phyloP scores from a whole-genome alignment of 64 coral and sea anemone species.

The Astreopora myriophthalma region DNA sequence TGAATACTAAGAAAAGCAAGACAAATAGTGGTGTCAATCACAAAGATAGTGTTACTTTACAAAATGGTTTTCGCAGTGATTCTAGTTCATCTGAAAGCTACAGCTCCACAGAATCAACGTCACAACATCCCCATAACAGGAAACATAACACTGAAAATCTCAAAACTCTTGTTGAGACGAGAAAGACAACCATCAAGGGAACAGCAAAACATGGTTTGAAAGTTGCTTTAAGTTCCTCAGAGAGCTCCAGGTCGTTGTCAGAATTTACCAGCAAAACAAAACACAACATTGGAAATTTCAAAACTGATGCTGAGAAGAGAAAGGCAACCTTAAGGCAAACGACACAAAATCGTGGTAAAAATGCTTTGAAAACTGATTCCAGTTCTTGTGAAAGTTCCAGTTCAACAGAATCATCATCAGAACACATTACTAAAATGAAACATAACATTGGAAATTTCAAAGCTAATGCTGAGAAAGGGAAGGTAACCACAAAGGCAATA shows the following conservation, averaged over 20 bases:
- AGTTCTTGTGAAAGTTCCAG: conserved; percentile 5
- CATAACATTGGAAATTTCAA: neutral
- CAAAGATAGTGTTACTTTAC: neutral
- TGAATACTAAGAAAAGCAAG: neutral
- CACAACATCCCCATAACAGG: neutral
- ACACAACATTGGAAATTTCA: neutral
- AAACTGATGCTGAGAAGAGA: neutral
- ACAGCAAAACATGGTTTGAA: neutral
- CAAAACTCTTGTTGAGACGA: neutral
- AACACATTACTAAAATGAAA: neutral
- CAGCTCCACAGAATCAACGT: neutral
- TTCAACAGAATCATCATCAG: neutral
- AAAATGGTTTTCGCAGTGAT: neutral
- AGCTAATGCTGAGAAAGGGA: neutral
- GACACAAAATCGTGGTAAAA: neutral
- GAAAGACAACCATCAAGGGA: neutral
- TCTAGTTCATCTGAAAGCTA: neutral
- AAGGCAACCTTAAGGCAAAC: neutral
- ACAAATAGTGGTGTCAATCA: neutral
- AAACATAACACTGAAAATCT: neutral
- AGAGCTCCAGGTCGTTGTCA: neutral
- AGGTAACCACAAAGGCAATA: neutral
- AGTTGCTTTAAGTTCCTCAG: neutral
- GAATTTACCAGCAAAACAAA: neutral
- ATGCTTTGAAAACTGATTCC: neutral